Base-by-base conservation (phyloP, 2,888 invertebrate genomes). In the Pristionchus entomophagus region DNA sequence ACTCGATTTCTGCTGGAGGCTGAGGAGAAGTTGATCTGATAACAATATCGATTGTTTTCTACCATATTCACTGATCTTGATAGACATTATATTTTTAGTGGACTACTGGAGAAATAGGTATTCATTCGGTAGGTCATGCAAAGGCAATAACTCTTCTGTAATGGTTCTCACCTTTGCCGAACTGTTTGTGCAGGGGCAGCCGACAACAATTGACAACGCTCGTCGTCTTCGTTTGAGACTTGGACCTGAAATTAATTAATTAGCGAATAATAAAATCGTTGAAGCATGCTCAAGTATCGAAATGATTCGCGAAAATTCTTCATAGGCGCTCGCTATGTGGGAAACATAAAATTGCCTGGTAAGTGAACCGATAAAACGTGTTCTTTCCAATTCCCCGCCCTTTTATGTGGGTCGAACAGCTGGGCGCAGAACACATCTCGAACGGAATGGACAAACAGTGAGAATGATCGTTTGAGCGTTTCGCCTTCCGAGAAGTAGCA, bases 1-100 rank as follows among this genome's bases (percentile, higher is more conserved):
- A 90, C 83, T 89, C 88, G 73, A 90, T 88, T 65, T 88, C 88
- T 6, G 87, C 88, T 5, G 88, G 88, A 0, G 90, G 90, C 26
- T 88, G 86, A 14, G 89, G 88, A 1, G 89, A 88, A 8, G 87
- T 73, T 0, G 82, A 82, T 38, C 82, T 82, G 81, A 22, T 22
- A 56, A 22, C n/a, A 26, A 45, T 5, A 41, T 19, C 17, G 0
- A 14, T 65, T 4, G 29, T 32, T 65, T 32, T 10, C 4, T 32
- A 62, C 14, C 19, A 56, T 12, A 56, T 56, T 26, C n/a, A n/a
- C 3, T 19, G 53, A 53, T 53, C 12, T 14, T 56, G 59, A 59
- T 29, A 29, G 10, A 1, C 26, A 56, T 6, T 26, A n/a, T n/a
- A n/a, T n/a, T n/a, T n/a, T n/a, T n/a, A n/a, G n/a, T n/a, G n/a